Percentiles rank a stretch among this genome's conserved stretches.
Evolutionary conservation across 2,888 invertebrate genomes (phyloP).

Genomic region (Lasioglossum oenotherae): DNA sequence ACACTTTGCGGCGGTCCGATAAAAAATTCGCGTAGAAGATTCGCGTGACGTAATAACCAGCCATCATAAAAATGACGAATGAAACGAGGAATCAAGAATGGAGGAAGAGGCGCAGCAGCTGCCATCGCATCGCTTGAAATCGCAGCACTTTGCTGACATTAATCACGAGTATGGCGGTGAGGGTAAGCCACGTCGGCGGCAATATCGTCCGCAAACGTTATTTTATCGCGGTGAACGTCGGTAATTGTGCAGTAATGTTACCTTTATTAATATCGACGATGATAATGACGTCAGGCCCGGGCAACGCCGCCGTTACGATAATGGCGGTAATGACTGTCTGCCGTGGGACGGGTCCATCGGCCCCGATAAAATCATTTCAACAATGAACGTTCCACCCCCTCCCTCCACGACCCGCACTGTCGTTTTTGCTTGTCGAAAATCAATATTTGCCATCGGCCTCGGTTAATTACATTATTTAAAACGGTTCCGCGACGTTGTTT

Average conservation of each 20-base stretch:
- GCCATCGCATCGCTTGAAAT: not conserved
- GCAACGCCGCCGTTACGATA: slow-evolving; percentile 60
- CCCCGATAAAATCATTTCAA: slow-evolving; percentile 61
- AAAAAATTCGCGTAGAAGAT: not conserved
- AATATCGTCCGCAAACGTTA: slow-evolving; percentile 58
- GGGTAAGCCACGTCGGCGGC: slow-evolving; percentile 33
- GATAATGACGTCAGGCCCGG: slow-evolving; percentile 54
- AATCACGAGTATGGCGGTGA: slow-evolving; percentile 20
- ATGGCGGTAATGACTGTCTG: slow-evolving; percentile 63
- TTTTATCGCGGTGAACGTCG: slow-evolving; percentile 50
- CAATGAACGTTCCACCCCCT: slow-evolving; percentile 41
- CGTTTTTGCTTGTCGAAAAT: slow-evolving; percentile 63
- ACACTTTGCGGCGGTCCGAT: too few species aligned
- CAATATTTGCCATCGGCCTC: slow-evolving; percentile 54
- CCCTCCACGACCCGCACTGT: not conserved
- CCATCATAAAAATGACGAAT: not conserved
- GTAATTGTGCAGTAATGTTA: slow-evolving; percentile 65
- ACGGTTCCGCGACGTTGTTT: slow-evolving; percentile 15
- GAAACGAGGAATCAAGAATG: not conserved
- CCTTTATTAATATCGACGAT: slow-evolving; percentile 64
- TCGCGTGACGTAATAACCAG: not conserved
- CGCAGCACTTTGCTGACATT: slow-evolving; percentile 5
- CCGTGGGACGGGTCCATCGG: slow-evolving; percentile 26
- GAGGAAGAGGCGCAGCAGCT: not conserved
- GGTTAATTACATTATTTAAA: slow-evolving; percentile 49